Evolutionary conservation across 2,113 vertebrate species (phyloP).

Genomic region (Leuciscus idus): DNA sequence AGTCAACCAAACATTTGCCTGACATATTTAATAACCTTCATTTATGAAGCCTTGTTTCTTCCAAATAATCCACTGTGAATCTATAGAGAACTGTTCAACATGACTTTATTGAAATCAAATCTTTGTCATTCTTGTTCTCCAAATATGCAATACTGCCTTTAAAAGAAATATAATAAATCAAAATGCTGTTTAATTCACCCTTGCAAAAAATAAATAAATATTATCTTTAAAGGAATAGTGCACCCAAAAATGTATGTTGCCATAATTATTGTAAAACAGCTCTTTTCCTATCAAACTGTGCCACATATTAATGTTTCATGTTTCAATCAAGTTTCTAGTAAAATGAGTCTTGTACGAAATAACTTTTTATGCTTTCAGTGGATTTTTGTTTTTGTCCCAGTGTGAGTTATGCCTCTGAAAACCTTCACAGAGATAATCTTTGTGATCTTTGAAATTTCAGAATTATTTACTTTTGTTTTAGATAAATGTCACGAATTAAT

Average conservation of each 20-base stretch:
- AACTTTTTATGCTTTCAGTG: too few relatives aligned
- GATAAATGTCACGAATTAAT: neutral
- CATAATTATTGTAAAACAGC: neutral
- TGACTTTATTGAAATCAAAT: neutral
- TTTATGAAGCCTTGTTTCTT: constrained; percentile 10
- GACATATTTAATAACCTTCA: constrained; percentile 49
- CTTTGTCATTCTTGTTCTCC: neutral
- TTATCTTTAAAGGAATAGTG: too few relatives aligned
- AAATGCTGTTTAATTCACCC: neutral
- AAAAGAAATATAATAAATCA: neutral
- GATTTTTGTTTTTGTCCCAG: neutral
- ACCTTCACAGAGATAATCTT: too few relatives aligned
- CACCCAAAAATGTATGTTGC: too few relatives aligned
- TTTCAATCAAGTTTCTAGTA: too few relatives aligned
- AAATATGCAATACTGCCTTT: too few relatives aligned
- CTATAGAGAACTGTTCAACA: neutral
- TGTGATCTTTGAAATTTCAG: too few relatives aligned
- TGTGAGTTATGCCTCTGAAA: neutral
- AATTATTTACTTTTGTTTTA: neutral
- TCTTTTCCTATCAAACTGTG: neutral
- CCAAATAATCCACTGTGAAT: neutral
- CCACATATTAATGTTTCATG: neutral
- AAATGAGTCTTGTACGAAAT: neutral
- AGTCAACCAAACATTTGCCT: constrained; percentile 51
- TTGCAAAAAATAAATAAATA: too few relatives aligned